Evolutionary conservation across 2,888 invertebrate species (phyloP).

Genomic region (Acleris laterana): DNA sequence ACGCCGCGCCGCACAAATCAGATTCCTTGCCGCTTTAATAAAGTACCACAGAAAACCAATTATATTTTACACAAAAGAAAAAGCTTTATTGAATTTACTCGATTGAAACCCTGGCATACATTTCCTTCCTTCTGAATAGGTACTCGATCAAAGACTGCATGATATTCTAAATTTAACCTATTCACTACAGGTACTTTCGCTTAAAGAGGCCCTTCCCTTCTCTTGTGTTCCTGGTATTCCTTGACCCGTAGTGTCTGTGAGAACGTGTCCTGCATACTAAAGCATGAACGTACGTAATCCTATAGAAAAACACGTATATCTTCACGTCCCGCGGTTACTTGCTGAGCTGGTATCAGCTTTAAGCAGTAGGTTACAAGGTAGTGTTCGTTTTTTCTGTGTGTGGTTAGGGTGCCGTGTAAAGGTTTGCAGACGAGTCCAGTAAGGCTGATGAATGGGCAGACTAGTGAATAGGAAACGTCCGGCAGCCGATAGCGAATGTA

Average conservation of each 20-base stretch:
- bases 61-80: too few relatives aligned
- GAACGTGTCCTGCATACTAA: slow-evolving; percentile 33
- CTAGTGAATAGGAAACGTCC: slow-evolving; percentile 31
- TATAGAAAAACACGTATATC: neutral
- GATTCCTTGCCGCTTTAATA: neutral
- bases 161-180: slow-evolving; percentile 19
- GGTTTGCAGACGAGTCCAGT: slow-evolving; percentile 11
- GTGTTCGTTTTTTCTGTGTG: neutral
- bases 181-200: slow-evolving; percentile 2
- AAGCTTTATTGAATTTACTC: neutral
- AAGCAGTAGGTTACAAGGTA: neutral
- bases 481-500: slow-evolving; percentile 17
- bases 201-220: slow-evolving; percentile 11
- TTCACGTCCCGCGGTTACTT: neutral
- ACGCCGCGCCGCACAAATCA: too few relatives aligned
- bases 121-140: neutral
- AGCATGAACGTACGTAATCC: slow-evolving; percentile 15
- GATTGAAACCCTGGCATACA: neutral
- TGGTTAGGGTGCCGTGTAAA: neutral
- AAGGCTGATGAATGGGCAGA: slow-evolving; percentile 24
- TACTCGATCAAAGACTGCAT: neutral
- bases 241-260: slow-evolving; percentile 28
- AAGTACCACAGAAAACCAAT: too few relatives aligned
- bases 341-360: slow-evolving; percentile 6
- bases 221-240: slow-evolving; percentile 23